These are phyloP conservation scores for Cylindroiulus punctatus DNA, from an alignment of 2,888 invertebrate species.

Conservation along the genomic window DNA sequence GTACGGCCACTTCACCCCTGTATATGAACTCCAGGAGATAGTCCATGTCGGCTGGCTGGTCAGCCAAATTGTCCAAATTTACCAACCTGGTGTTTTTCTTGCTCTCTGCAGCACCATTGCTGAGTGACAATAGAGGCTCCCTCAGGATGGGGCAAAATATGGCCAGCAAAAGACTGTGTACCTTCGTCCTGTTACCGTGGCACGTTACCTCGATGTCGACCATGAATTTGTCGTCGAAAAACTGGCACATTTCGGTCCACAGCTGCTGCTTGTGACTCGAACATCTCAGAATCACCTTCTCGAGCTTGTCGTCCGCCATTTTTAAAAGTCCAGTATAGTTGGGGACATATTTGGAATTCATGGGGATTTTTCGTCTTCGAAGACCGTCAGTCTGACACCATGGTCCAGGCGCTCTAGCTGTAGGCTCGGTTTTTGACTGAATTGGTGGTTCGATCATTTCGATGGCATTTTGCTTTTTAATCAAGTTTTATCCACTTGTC, in stretches of 20 bases:
- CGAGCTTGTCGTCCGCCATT: neutral
- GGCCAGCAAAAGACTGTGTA: conserved; percentile 40
- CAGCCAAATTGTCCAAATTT: conserved; percentile 47
- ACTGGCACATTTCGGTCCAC: neutral
- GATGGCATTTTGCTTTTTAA: too few relatives aligned
- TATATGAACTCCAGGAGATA: conserved; percentile 45
- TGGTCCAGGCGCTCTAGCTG: too few relatives aligned
- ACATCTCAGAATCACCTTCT: neutral
- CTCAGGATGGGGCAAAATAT: conserved; percentile 40
- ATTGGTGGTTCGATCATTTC: too few relatives aligned
- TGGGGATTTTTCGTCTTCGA: neutral
- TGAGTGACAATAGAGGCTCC: neutral
- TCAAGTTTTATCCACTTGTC: too few relatives aligned
- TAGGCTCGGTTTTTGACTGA: too few relatives aligned
- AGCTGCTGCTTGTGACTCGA: conserved; percentile 9
- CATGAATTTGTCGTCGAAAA: conserved; percentile 38
- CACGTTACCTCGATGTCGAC: conserved; percentile 36
- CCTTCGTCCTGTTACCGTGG: neutral
- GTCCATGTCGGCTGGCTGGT: conserved; percentile 13
- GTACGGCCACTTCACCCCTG: conserved; percentile 20
- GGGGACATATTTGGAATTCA: neutral
- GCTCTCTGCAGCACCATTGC: neutral
- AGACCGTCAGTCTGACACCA: neutral
- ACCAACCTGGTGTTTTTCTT: conserved; percentile 1
- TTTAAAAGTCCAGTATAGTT: neutral